Conservation (phyloP, 2,113 vertebrate genomes). For the Gallinago media region DNA sequence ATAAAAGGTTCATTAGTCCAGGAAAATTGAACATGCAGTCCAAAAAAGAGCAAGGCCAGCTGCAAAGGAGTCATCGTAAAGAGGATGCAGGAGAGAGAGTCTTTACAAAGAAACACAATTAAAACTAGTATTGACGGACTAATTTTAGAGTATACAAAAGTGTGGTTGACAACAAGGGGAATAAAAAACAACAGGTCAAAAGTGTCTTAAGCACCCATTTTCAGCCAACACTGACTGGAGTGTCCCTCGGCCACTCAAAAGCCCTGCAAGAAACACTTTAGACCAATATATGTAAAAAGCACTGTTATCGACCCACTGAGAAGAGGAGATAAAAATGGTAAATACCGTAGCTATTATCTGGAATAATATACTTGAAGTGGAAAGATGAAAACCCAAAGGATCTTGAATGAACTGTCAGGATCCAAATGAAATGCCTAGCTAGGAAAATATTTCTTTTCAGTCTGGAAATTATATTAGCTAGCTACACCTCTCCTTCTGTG, state of each 20-base stretch:
- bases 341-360: neutral
- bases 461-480: neutral
- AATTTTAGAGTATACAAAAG: neutral
- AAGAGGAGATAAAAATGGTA: constrained; percentile 16
- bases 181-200: neutral
- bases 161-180: neutral
- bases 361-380: constrained; percentile 1
- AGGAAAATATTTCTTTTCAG: constrained; percentile 22
- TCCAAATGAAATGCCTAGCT: constrained; percentile 5
- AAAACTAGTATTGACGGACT: neutral
- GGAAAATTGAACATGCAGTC: neutral
- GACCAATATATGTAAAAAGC: neutral
- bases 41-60: neutral
- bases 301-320: neutral
- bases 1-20: neutral
- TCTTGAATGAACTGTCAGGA: neutral
- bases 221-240: neutral
- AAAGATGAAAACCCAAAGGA: neutral
- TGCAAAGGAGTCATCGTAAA: neutral
- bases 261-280: neutral
- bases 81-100: neutral
- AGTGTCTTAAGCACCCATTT: neutral
- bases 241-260: neutral
- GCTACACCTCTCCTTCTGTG: neutral
- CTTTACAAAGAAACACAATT: neutral